Conservation (phyloP, 2,888 invertebrate species). For the Caenorhabditis plicata region DNA sequence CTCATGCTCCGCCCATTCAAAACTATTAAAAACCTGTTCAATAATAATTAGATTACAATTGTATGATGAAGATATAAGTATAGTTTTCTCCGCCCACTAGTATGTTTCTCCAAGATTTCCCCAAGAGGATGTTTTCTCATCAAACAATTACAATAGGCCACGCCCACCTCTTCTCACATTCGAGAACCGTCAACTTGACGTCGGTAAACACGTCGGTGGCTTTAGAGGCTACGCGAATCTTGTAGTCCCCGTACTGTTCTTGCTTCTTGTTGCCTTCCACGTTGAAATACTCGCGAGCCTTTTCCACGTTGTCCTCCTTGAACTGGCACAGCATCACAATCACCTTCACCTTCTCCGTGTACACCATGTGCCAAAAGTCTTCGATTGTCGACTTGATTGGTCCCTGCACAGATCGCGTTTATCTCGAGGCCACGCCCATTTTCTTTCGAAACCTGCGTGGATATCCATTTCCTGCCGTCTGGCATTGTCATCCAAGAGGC, state of each 20-base stretch:
- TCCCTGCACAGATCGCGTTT: no score
- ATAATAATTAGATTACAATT: no score
- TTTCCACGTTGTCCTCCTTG: slow-evolving; percentile 1
- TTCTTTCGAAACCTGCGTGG: no score
- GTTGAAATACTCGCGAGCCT: not conserved
- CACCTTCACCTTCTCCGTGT: not conserved
- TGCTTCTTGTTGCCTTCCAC: not conserved
- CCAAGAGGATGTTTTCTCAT: no score
- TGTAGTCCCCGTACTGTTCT: not conserved
- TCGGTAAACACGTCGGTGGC: not conserved
- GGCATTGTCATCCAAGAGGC: slow-evolving; percentile 3
- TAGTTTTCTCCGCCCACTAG: no score
- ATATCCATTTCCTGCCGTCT: slow-evolving; percentile 1
- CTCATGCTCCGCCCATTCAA: no score
- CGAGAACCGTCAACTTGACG: not conserved
- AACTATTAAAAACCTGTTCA: no score
- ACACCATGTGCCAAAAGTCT: slow-evolving; percentile 2
- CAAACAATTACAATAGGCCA: not conserved
- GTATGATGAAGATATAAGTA: no score
- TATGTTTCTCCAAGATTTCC: no score
- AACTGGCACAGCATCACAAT: not conserved
- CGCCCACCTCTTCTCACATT: not conserved
- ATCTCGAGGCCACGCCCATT: no score
- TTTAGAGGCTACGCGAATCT: not conserved
- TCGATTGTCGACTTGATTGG: not conserved